Base-by-base conservation (phyloP, 2,797 vertebrate genomes). In the Esox lucius region DNA sequence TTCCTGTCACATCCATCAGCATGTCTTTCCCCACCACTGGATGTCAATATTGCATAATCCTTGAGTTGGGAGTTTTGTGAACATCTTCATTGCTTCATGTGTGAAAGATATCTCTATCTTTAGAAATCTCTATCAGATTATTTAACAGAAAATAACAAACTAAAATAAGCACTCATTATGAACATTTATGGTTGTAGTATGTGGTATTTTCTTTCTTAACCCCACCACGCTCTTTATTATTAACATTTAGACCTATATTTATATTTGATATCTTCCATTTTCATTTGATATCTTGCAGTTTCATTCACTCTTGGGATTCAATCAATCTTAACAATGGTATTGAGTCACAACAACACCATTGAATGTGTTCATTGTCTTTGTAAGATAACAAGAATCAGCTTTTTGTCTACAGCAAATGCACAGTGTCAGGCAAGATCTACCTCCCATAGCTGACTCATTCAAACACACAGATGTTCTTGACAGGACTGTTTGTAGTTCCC, bases 291-390 rank as follows among this genome's bases (percentile, higher is more conserved):
- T 33, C 26, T 16, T 65, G 28, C 28, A 0, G 24, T 49, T 6
- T 69, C 12, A 39, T 69, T n/a, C 22, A 69, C 39, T 24, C n/a
- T 64, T 64, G 12, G 26, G 61, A 64, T 64, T 31, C 61, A 64
- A 5, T 9, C n/a, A 69, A 49, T 22, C 13, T 26, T 24, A 28
- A 69, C 42, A 49, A 69, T 46, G 24, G 68, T n/a, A 69, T n/a
- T 16, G 39, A 46, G 68, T 12, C 42, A 48, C 68, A 69, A 69
- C 42, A 11, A 5, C 8, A 22, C 42, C 67, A 26, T 48, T 69
- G 67, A 48, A 24, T 69, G 39, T 49, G 39, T 42, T 48, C 22
- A 24, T 22, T 42, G 48, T 49, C 39, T 69, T 42, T 48, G 28
- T 3, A 42, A 69, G 39, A 48, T 46, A 69, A 48, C 3, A 68